Percentiles rank a stretch among this genome's conserved stretches.
phyloP scores from a whole-genome alignment of 2,113 vertebrate genomes.

The Myrmecobius fasciatus region DNA sequence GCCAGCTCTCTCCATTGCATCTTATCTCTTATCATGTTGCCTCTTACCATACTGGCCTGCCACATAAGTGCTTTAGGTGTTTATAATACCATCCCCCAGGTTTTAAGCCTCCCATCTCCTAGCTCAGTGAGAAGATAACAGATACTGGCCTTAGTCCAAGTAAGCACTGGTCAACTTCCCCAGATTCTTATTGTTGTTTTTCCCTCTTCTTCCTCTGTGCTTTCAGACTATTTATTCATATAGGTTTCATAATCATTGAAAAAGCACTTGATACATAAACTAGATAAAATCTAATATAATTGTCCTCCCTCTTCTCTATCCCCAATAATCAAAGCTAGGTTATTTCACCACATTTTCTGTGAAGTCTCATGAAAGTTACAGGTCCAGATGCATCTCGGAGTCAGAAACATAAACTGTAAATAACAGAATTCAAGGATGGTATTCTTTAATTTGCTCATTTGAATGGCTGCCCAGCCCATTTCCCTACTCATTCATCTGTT shows the following conservation, averaged over 20 bases:
- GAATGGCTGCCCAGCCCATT: constrained; percentile 19
- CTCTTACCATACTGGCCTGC: no score
- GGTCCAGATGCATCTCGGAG: not conserved
- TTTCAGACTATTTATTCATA: not conserved
- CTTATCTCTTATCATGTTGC: not conserved
- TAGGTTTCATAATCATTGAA: not conserved
- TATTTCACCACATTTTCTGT: not conserved
- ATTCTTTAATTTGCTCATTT: constrained; percentile 60
- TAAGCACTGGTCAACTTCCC: not conserved
- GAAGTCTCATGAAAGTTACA: not conserved
- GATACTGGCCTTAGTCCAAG: not conserved
- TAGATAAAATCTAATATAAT: not conserved
- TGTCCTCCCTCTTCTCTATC: not conserved
- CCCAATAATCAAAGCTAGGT: not conserved
- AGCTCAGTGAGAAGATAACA: not conserved
- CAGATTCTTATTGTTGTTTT: not conserved
- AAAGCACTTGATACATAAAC: not conserved
- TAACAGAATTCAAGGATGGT: constrained; percentile 10
- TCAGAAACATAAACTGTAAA: constrained; percentile 46
- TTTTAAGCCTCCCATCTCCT: not conserved
- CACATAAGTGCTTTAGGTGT: no score
- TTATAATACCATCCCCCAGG: not conserved
- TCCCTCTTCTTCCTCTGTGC: not conserved
- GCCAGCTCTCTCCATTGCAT: not conserved
- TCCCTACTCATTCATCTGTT: constrained; percentile 58